A percentile compares a stretch with the other conserved stretches of the same genome.
phyloP scores from a whole-genome alignment of 2,888 invertebrate genomes.

The Chymomyza caudatula region DNA sequence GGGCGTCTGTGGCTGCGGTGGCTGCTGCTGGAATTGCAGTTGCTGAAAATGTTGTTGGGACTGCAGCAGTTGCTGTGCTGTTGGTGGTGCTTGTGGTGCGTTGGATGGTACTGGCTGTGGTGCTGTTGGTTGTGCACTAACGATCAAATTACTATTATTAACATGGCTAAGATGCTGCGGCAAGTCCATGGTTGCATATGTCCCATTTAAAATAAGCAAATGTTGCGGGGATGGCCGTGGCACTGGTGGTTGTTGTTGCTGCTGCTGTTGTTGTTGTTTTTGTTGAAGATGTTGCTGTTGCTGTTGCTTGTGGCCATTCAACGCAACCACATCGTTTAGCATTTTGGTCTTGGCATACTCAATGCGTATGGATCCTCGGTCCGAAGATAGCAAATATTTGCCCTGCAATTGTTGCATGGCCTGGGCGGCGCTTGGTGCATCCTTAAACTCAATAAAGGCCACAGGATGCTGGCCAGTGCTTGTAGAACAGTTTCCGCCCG shows the following conservation, averaged over 20 bases:
- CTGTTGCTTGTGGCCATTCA: conserved; percentile 35
- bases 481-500: conserved; percentile 39
- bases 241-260: conserved; percentile 29
- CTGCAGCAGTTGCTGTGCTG: conserved; percentile 38
- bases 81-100: conserved; percentile 7
- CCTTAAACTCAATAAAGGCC: conserved; percentile 98
- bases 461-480: conserved; percentile 84
- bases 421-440: conserved; percentile 92
- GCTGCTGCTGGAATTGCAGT: conserved; percentile 38
- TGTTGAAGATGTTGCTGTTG: conserved; percentile 29
- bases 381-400: conserved; percentile 95
- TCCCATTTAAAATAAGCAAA: conserved; percentile 67
- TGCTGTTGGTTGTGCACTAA: conserved; percentile 43
- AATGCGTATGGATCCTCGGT: conserved; percentile 97
- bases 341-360: conserved; percentile 99
- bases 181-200: conserved; percentile 26
- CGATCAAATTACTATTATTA: conserved; percentile 35
- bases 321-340: conserved; percentile 82
- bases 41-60: conserved; percentile 40
- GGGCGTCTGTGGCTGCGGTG: conserved; percentile 15
- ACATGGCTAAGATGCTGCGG: conserved; percentile 40
- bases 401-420: conserved; percentile 97
- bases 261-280: conserved; percentile 32
- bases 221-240: conserved; percentile 45
- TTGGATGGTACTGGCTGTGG: conserved; percentile 36